phyloP scores from a whole-genome alignment of 1,140 invertebrate genomes.

The Drosophila novamexicana region DNA sequence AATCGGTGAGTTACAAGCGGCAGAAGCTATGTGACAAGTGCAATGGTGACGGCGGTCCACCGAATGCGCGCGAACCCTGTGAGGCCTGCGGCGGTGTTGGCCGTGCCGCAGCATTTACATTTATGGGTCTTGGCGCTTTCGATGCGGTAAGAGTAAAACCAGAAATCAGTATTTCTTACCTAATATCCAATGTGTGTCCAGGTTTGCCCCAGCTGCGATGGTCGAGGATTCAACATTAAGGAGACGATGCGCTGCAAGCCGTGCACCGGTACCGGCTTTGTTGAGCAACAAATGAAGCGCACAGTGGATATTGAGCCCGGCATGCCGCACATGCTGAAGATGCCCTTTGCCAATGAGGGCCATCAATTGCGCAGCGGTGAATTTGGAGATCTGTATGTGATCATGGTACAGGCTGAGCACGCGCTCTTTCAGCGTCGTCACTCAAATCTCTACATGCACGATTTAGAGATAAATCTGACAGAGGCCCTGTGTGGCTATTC shows the following conservation, averaged over 20 bases:
- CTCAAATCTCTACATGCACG: slow-evolving; percentile 91
- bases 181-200: slow-evolving; percentile 4
- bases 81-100: slow-evolving; percentile 62
- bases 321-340: slow-evolving; percentile 94
- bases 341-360: slow-evolving; percentile 94
- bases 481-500: slow-evolving; percentile 96
- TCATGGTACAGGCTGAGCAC: slow-evolving; percentile 94
- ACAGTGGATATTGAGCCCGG: slow-evolving; percentile 96
- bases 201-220: slow-evolving; percentile 88
- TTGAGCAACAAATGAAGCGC: slow-evolving; percentile 91
- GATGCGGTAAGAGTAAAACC: slow-evolving; percentile 54
- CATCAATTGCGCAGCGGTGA: slow-evolving; percentile 94
- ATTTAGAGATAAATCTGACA: slow-evolving; percentile 89
- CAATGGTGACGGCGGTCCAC: slow-evolving; percentile 93
- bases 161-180: not conserved
- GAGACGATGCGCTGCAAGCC: slow-evolving; percentile 92
- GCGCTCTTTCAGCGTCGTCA: slow-evolving; percentile 90
- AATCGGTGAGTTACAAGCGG: slow-evolving; percentile 93
- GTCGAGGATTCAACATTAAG: slow-evolving; percentile 90
- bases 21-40: slow-evolving; percentile 92
- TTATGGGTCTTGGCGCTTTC: slow-evolving; percentile 68
- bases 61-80: slow-evolving; percentile 83
- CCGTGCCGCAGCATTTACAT: slow-evolving; percentile 59
- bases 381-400: slow-evolving; percentile 94
- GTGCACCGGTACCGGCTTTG: slow-evolving; percentile 93